Evolutionary conservation across 2,113 vertebrate genomes (phyloP).

Genomic region (Etheostoma spectabile): DNA sequence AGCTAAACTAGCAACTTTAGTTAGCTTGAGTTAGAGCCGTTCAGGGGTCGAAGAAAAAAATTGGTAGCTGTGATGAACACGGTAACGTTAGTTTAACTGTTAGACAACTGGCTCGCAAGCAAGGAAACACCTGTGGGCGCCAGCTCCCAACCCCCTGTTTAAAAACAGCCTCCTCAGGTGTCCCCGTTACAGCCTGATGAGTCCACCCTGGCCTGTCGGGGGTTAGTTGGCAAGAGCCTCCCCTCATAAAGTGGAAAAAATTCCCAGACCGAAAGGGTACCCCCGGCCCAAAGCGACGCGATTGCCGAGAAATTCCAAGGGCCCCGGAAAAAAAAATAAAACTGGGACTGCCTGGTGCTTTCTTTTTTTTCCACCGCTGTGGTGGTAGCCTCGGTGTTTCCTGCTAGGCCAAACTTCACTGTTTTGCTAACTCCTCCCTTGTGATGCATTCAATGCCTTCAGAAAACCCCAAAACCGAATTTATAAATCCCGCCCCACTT

Average conservation of each 20-base stretch:
- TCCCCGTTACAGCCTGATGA: no score
- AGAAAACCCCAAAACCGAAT: no score
- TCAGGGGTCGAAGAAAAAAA: not conserved
- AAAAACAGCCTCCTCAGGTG: no score
- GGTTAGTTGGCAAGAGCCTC: constrained; percentile 9
- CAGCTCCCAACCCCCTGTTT: constrained; percentile 79
- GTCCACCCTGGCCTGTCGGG: constrained; percentile 33
- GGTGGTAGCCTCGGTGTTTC: constrained; percentile 72
- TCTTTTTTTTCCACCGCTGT: constrained; percentile 25
- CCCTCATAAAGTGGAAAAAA: constrained; percentile 31
- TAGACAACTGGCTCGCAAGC: not conserved
- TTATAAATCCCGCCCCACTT: not conserved
- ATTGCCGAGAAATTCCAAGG: no score
- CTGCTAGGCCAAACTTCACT: constrained; percentile 78
- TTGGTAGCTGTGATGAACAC: constrained; percentile 3
- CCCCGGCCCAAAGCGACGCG: not conserved
- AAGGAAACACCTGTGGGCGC: constrained; percentile 67
- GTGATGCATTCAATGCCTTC: constrained; percentile 59
- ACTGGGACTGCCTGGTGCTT: not conserved
- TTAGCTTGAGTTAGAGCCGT: constrained; percentile 28
- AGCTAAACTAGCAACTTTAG: constrained; percentile 22
- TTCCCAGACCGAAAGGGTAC: not conserved
- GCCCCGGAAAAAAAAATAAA: not conserved
- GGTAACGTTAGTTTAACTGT: not conserved
- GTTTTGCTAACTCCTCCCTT: constrained; percentile 72